Evolutionary conservation across 2,888 invertebrate species (phyloP).

Genomic region (Exephanes ischioxanthus): DNA sequence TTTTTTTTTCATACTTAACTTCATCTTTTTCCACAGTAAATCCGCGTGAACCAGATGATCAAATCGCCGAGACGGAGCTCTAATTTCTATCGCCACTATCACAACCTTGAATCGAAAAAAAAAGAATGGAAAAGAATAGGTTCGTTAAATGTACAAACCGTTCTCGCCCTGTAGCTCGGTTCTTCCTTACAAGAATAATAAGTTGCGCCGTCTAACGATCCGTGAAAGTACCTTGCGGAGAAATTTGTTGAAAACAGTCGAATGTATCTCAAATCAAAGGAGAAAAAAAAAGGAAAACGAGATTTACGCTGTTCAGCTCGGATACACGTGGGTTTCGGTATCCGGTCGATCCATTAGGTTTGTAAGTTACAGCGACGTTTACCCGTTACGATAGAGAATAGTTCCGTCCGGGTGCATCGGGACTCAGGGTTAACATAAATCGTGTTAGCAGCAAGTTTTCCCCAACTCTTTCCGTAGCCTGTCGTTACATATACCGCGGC

Average conservation of each 20-base stretch:
- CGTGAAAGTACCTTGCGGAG: neutral
- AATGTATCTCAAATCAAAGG: neutral
- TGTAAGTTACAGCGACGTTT: neutral
- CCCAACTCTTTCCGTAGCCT: slow-evolving; percentile 47
- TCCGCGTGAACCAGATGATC: neutral
- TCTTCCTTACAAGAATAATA: neutral
- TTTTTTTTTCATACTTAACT: neutral
- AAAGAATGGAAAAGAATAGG: too few relatives aligned
- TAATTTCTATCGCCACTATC: neutral
- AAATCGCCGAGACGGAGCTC: neutral
- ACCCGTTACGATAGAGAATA: slow-evolving; percentile 9
- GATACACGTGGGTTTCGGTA: neutral
- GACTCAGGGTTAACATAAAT: slow-evolving; percentile 41
- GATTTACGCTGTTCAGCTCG: neutral
- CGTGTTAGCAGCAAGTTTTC: slow-evolving; percentile 35
- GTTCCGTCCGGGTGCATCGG: slow-evolving; percentile 44
- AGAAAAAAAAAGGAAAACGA: slow-evolving; percentile 7
- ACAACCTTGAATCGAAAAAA: neutral
- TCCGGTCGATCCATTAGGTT: slow-evolving; percentile 10
- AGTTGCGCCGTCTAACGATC: neutral
- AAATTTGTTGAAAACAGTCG: slow-evolving; percentile 1
- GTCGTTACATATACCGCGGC: slow-evolving; percentile 33
- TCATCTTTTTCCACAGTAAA: neutral
- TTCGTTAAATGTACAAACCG: neutral
- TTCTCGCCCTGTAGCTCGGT: neutral